Percentiles rank a stretch among this genome's conserved stretches.
Evolutionary conservation across 1,140 invertebrate genomes (phyloP).

Genomic region (Rhizoglyphus robini): DNA sequence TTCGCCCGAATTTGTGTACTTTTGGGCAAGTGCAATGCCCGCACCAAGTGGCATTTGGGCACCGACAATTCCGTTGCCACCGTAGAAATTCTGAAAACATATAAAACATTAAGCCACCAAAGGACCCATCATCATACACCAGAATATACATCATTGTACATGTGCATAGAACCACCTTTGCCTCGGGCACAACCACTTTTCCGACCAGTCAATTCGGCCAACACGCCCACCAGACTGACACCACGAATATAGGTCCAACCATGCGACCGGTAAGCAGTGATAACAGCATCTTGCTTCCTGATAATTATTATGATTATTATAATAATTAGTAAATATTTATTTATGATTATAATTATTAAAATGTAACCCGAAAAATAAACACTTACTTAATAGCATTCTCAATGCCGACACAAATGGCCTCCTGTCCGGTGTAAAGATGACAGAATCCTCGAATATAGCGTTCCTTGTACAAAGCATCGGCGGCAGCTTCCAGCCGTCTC

Average conservation of each 20-base stretch:
- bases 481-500: constrained; percentile 75
- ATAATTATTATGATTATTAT: background rate
- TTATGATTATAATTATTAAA: background rate
- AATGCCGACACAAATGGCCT: constrained; percentile 71
- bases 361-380: background rate
- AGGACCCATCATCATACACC: background rate
- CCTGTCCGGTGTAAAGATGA: constrained; percentile 91
- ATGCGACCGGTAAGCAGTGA: constrained; percentile 91
- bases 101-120: background rate
- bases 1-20: constrained; percentile 61
- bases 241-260: constrained; percentile 93
- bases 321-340: background rate
- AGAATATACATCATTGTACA: constrained; percentile 42
- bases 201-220: too few relatives aligned
- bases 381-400: constrained; percentile 51
- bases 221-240: too few relatives aligned
- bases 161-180: constrained; percentile 72
- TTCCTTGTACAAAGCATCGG: constrained; percentile 87
- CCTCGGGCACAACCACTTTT: constrained; percentile 74
- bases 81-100: constrained; percentile 61
- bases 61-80: too few relatives aligned
- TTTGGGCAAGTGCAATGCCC: too few relatives aligned
- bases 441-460: constrained; percentile 93
- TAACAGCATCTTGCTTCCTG: constrained; percentile 62
- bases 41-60: too few relatives aligned